Percentiles rank a stretch among this genome's conserved stretches.
phyloP scores from a whole-genome alignment of 2,797 vertebrate genomes.

The Graptemys geographica region DNA sequence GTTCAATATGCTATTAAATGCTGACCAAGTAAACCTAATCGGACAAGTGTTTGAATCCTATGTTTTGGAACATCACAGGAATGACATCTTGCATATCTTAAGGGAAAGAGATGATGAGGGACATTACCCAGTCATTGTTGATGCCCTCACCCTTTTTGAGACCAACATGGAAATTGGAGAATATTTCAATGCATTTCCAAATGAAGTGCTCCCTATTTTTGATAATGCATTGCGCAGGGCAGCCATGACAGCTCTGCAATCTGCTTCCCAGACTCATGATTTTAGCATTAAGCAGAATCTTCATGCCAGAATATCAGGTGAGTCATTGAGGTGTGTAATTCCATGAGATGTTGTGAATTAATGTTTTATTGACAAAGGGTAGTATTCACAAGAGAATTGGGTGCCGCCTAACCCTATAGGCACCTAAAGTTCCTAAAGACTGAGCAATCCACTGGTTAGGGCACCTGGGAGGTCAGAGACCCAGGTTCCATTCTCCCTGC shows the following conservation, averaged over 20 bases:
- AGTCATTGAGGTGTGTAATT: constrained; percentile 13
- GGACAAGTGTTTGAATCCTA: constrained; percentile 91
- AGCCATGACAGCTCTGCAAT: constrained; percentile 76
- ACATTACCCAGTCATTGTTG: constrained; percentile 89
- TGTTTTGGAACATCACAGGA: constrained; percentile 87
- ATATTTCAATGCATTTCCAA: constrained; percentile 91
- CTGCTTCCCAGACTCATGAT: not conserved
- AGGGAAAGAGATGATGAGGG: constrained; percentile 80
- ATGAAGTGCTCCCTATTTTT: constrained; percentile 88
- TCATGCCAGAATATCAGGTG: constrained; percentile 92
- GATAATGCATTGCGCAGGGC: constrained; percentile 87
- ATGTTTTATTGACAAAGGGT: not conserved
- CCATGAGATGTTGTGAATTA: not conserved
- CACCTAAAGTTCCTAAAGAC: not conserved
- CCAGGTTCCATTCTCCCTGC: not conserved
- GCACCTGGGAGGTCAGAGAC: not conserved
- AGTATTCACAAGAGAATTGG: not conserved
- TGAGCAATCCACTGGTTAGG: not conserved
- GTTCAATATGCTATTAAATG: constrained; percentile 79
- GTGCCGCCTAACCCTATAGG: not conserved
- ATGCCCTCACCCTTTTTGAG: constrained; percentile 95
- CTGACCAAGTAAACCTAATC: constrained; percentile 86
- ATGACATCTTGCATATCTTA: constrained; percentile 85
- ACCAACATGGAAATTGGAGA: constrained; percentile 97
- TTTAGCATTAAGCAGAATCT: constrained; percentile 83